Evolutionary conservation across 2,113 vertebrate genomes (phyloP), one percentile per base, ranked within the genome.

Genomic region (Barbus barbus): DNA sequence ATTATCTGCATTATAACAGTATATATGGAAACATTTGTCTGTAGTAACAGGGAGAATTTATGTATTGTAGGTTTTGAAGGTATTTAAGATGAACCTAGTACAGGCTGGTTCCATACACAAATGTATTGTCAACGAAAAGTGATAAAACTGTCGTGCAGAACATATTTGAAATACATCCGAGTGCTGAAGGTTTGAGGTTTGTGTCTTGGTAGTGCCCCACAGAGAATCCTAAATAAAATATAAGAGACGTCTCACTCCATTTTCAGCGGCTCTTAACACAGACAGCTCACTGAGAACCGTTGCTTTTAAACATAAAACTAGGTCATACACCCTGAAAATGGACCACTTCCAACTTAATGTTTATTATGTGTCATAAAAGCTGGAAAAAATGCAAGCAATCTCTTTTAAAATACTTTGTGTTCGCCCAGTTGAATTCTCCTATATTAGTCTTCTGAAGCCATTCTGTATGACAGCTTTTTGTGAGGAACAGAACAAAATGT

Each of bases 291-390:
- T 56, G 31, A 22, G 24, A 31, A 53, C 46, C 41, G 3, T 11
- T 44, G 12, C 26, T 53, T 77, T 77, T 77, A 77, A 77, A 77
- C 48, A 77, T 9, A 56, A 9, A 77, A 56, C 26, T 77, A 33
- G 48, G 74, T 77, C 74, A 77, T 11, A 33, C 26, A 28, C 18
- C 71, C 71, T 48, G 72, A 26, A 75, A 76, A 56, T 36, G 20
- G 74, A 56, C 3, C 11, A 44, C 41, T 44, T 44, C 12, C 74
- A 22, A 11, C 65, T 67, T 36, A 22, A 36, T 77, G 28, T 77
- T 36, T 36, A 33, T n/a, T n/a, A 36, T 13, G n/a, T 26, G 41
- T 44, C 41, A 44, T 44, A 44, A 44, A 44, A 44, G 69, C 31
- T 65, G 61, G 16, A 28, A 33, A 9, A 22, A 53, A 44, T 44